Conservation (phyloP, 2,113 vertebrate genomes). For the Apistogramma diplotaenia region DNA sequence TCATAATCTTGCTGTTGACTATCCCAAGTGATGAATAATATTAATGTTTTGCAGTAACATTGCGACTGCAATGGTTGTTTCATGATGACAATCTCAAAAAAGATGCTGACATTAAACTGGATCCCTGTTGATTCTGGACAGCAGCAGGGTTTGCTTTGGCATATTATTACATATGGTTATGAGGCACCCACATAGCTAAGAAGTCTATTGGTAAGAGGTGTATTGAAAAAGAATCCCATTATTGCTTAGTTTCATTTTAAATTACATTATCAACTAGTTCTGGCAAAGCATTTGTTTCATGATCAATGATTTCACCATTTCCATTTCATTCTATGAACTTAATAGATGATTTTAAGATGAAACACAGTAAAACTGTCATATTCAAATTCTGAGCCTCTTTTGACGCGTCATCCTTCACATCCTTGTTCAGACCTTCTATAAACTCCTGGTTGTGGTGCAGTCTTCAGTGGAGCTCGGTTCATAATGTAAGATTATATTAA, state of each 20-base stretch:
- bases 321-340: background rate
- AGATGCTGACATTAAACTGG: background rate
- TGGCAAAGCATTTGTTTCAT: background rate
- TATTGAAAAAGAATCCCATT: background rate
- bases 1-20: background rate
- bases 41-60: background rate
- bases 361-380: background rate
- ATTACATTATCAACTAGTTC: background rate
- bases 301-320: background rate
- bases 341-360: background rate
- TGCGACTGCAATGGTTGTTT: background rate
- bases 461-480: rapidly evolving
- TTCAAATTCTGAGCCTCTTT: background rate
- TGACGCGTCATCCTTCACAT: background rate
- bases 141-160: background rate
- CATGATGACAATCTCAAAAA: background rate
- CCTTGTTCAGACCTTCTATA: background rate
- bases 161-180: too few relatives aligned
- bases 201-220: too few relatives aligned
- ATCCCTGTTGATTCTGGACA: background rate
- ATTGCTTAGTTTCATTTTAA: background rate
- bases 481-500: background rate
- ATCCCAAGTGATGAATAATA: background rate
- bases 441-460: background rate
- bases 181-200: too few relatives aligned